phyloP scores from a whole-genome alignment of 1,140 invertebrate genomes.

The Brachionus rubens region DNA sequence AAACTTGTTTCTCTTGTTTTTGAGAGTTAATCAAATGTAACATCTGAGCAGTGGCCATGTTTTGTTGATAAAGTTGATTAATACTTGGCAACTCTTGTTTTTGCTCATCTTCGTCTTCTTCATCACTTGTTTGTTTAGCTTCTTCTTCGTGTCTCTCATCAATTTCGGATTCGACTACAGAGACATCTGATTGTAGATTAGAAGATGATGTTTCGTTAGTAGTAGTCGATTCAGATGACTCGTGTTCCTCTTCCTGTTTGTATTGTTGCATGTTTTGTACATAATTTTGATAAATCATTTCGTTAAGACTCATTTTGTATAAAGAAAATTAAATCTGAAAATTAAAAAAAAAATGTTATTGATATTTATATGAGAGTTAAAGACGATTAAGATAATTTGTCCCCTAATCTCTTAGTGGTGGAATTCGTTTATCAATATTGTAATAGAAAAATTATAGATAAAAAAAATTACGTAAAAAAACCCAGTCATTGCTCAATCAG shows the following conservation, averaged over 20 bases:
- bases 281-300: constrained; percentile 14
- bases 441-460: constrained; percentile 39
- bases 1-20: neutral
- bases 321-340: neutral
- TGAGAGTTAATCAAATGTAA: constrained; percentile 10
- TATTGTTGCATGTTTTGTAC: neutral
- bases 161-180: neutral
- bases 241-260: neutral
- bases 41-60: neutral
- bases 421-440: constrained; percentile 45
- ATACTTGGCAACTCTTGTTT: neutral
- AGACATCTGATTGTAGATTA: constrained; percentile 5
- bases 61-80: neutral
- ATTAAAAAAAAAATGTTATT: neutral
- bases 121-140: neutral
- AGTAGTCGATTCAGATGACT: neutral
- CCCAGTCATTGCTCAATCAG: neutral
- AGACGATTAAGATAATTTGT: constrained; percentile 41
- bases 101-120: neutral
- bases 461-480: constrained; percentile 10
- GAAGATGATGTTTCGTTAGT: constrained; percentile 19
- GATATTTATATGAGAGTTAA: neutral
- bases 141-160: neutral
- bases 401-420: neutral
- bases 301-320: constrained; percentile 25